phyloP scores from a whole-genome alignment of 2,113 vertebrate species.

The Balaeniceps rex region DNA sequence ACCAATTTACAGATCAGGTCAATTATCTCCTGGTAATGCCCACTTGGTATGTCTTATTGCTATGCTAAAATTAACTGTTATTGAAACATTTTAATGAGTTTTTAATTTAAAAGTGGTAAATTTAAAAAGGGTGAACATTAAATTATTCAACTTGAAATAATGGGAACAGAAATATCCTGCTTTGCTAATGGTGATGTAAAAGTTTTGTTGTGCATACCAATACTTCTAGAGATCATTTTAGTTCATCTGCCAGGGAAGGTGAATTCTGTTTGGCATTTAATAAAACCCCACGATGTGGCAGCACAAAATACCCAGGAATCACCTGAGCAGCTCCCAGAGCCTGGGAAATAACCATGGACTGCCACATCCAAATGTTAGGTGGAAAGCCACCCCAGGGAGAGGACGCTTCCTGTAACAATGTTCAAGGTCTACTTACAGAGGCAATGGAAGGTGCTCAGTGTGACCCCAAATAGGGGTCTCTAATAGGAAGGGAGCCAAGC shows the following conservation, averaged over 20 bases:
- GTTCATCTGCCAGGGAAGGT: neutral
- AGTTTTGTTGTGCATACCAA: conserved; percentile 48
- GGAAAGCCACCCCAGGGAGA: neutral
- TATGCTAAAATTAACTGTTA: conserved; percentile 60
- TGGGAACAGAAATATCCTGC: conserved; percentile 14
- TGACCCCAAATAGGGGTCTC: fast-evolving
- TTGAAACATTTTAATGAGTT: conserved; percentile 63
- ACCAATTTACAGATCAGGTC: conserved; percentile 61
- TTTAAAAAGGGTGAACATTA: conserved; percentile 52
- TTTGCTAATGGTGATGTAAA: conserved; percentile 19
- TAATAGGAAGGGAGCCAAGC: neutral
- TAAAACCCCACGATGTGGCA: neutral
- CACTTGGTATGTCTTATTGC: conserved; percentile 60
- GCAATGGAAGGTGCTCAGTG: fast-evolving
- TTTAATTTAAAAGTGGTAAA: conserved; percentile 64
- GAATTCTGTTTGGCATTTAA: neutral
- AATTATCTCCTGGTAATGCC: conserved; percentile 63
- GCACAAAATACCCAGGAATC: neutral
- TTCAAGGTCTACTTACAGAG: neutral
- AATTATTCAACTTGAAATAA: conserved; percentile 56
- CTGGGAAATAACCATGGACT: neutral
- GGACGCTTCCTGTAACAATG: fast-evolving
- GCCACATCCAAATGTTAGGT: neutral
- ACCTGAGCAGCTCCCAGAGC: neutral
- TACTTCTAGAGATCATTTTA: neutral